phyloP scores from a whole-genome alignment of 2,113 vertebrate genomes.

The Centropus bengalensis region DNA sequence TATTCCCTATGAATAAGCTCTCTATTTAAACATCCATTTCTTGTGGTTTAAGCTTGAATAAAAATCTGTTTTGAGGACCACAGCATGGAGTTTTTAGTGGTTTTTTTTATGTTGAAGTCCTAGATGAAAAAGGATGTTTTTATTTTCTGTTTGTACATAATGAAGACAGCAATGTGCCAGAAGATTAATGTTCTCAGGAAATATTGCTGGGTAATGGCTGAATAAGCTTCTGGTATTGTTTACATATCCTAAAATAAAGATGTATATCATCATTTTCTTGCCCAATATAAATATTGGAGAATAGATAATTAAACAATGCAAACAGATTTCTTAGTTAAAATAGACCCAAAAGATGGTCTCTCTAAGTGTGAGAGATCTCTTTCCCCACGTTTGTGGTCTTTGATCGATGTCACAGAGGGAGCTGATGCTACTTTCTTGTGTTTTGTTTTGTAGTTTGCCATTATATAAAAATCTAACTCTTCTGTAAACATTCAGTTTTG shows the following conservation, averaged over 20 bases:
- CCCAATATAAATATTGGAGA: constrained; percentile 20
- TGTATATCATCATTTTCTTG: constrained; percentile 42
- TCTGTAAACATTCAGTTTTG: neutral
- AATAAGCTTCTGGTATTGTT: constrained; percentile 44
- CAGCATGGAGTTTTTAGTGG: neutral
- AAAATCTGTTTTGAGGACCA: constrained; percentile 13
- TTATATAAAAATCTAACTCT: neutral
- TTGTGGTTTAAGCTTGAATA: neutral
- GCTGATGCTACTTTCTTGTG: neutral
- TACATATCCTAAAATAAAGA: constrained; percentile 37
- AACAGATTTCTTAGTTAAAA: neutral
- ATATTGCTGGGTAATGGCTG: neutral
- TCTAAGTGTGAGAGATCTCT: neutral
- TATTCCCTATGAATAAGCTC: neutral
- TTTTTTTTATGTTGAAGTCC: neutral
- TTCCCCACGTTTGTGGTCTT: neutral
- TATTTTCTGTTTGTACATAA: constrained; percentile 8
- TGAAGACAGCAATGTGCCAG: neutral
- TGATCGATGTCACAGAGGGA: neutral
- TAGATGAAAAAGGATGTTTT: neutral
- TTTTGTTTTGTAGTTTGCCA: neutral
- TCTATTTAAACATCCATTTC: neutral
- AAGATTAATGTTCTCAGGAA: constrained; percentile 31
- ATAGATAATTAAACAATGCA: neutral
- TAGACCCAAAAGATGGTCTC: neutral